Base-by-base conservation (phyloP, 2,797 vertebrate species). In the Fundulus diaphanus region DNA sequence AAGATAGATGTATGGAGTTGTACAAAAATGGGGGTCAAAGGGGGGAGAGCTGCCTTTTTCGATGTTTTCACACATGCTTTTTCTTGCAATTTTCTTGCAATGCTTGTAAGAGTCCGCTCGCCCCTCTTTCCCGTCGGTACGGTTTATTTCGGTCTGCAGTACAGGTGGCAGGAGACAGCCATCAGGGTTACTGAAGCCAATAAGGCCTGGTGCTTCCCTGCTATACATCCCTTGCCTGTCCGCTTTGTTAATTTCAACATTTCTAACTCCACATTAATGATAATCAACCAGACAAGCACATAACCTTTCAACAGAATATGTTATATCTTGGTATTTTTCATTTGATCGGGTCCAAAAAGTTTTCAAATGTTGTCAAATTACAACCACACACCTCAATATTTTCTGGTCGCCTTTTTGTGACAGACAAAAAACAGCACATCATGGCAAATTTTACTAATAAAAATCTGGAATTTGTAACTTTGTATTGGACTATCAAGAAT, bases 111-210 rank as follows among this genome's bases (percentile, higher is more conserved):
- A 57, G 56, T 52, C n/a, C 18, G 15, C 33, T 27, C 11, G 37
- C 31, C 42, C 15, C 3, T 51, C 7, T 51, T 63, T 63, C 57
- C 31, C 35, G 33, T 54, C 66, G 37, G 40, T 18, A 20, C 20
- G 2, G 66, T 40, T 68, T 63, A 51, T 31, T 70, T 66, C 68
- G 63, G 75, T n/a, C 40, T 27, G 15, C 3, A 16, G 68, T 70
- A 48, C 68, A 54, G 68, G 75, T 71, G 48, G 68, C 75, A 66
- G 57, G 68, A 77, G 27, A 40, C 42, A 29, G 48, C 59, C 68
- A 65, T 71, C 59, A 54, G 68, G 59, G 65, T 77, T 54, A 71
- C 66, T 71, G 68, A 59, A 66, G 69, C 31, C 33, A 70, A 31
- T 24, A 57, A 63, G 44, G 29, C 68, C 18, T 15, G 5, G 46